A percentile compares a stretch with the other conserved stretches of the same genome.
phyloP scores from a whole-genome alignment of 2,797 vertebrate species.

The Holocentrus rufus region DNA sequence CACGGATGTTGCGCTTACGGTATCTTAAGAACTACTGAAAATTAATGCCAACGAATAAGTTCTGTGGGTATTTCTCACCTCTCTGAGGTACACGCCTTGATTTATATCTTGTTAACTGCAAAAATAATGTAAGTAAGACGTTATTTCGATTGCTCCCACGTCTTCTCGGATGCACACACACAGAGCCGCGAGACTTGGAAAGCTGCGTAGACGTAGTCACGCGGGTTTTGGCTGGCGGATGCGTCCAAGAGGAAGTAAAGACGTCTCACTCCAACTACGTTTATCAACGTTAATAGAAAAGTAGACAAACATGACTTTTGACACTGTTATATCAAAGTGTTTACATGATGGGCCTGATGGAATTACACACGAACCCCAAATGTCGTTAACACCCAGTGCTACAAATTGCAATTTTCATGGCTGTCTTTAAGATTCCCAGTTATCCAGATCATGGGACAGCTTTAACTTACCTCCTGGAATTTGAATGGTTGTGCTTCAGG shows the following conservation, averaged over 20 bases:
- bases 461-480: no score
- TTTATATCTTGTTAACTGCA: background rate
- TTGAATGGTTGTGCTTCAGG: no score
- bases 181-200: slow-evolving; percentile 53
- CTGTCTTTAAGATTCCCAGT: no score
- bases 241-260: accelerated
- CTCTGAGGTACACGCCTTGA: accelerated
- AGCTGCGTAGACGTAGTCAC: slow-evolving; percentile 23
- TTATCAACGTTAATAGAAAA: no score
- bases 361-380: no score
- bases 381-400: no score
- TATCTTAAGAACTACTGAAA: background rate
- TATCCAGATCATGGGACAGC: no score
- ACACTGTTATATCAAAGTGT: no score
- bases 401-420: no score
- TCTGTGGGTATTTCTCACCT: background rate
- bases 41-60: accelerated
- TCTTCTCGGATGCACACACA: background rate
- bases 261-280: slow-evolving; percentile 41
- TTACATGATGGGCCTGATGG: no score
- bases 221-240: slow-evolving; percentile 17
- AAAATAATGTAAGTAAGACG: background rate
- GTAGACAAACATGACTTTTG: no score
- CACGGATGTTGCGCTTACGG: accelerated
- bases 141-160: slow-evolving; percentile 21